Evolutionary conservation across 2,797 vertebrate species (phyloP).

Genomic region (Eulemur mongoz): DNA sequence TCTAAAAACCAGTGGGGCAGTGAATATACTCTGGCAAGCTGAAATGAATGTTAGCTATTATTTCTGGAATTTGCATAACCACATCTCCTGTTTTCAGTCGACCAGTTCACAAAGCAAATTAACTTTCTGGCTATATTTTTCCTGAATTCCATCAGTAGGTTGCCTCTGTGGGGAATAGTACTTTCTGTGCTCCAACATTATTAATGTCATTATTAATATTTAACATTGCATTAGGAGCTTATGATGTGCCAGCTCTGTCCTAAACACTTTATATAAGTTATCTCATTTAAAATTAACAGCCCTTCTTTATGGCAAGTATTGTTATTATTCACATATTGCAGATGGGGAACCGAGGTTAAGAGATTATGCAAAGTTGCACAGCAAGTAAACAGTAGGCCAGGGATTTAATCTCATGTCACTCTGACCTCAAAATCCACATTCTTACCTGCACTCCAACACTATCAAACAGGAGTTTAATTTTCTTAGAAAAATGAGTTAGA

Average conservation of each 20-base stretch:
- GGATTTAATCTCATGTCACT: background rate
- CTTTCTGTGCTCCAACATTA: background rate
- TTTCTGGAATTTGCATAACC: slow-evolving; percentile 66
- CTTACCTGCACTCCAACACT: background rate
- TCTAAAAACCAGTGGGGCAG: background rate
- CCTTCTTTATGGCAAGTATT: background rate
- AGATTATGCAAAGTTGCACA: background rate
- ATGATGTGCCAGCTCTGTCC: background rate
- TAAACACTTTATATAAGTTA: slow-evolving; percentile 17
- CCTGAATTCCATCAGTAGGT: slow-evolving; percentile 26
- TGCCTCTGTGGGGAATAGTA: background rate
- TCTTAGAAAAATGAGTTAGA: background rate
- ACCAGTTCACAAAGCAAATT: slow-evolving; percentile 61
- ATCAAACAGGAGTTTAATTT: background rate
- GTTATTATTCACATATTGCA: background rate
- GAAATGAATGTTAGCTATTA: slow-evolving; percentile 61
- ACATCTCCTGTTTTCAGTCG: slow-evolving; percentile 26
- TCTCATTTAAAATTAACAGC: slow-evolving; percentile 40
- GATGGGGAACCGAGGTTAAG: background rate
- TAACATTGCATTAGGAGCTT: slow-evolving; percentile 49
- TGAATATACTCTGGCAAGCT: background rate
- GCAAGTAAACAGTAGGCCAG: background rate
- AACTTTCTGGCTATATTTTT: slow-evolving; percentile 53
- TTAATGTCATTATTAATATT: slow-evolving; percentile 68
- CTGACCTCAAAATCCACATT: background rate